Evolutionary conservation across 1,140 invertebrate genomes (phyloP), one percentile per base, ranked within the genome.

Genomic region (Lamellibrachia luymesi): DNA sequence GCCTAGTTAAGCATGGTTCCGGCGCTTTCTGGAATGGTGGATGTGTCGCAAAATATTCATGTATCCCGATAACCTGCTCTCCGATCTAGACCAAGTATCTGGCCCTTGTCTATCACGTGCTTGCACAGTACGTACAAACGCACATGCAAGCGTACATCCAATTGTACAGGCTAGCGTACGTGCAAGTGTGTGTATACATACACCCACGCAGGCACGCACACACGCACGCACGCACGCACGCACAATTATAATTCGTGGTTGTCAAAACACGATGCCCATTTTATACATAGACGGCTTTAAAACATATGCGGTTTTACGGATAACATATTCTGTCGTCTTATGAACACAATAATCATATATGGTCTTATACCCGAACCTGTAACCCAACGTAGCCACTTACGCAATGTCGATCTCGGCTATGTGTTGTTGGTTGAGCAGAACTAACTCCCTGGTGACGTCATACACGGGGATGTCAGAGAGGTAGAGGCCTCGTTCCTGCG

Each of bases 381-480:
- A 38, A 38, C 38, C 13, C 52, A 56, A 56, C 17, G 64, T 38
- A 38, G 64, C 64, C 51, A 92, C 92, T 27, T 50, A 95, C 95
- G 95, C 95, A 49, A 96, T 94, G 52, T 95, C 95, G 51, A 95
- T 95, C 93, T 96, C 95, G 92, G 96, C 96, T 93, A 95, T 96
- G 91, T 95, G 95, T 94, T 94, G 97, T 95, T 95, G 96, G 94
- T 95, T 96, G 93, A 96, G 95, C 93, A 97, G 95, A 38, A 97
- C 96, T 25, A 97, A 93, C 94, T 97, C 96, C 49, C 96, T 93
- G 1, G 96, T 97, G 93, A 95, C 96, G 94, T 97, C 96, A 94
- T 97, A 96, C 1, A 96, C 94, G 80, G 96, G 96, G 27, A 96
- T 96, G 93, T 96, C 96, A 1, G 95, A 95, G 25, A 96, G 93